A percentile compares a stretch with the other conserved stretches of the same genome.
Conservation (phyloP, 2,888 invertebrate genomes). For the Sphinx pinastri region DNA sequence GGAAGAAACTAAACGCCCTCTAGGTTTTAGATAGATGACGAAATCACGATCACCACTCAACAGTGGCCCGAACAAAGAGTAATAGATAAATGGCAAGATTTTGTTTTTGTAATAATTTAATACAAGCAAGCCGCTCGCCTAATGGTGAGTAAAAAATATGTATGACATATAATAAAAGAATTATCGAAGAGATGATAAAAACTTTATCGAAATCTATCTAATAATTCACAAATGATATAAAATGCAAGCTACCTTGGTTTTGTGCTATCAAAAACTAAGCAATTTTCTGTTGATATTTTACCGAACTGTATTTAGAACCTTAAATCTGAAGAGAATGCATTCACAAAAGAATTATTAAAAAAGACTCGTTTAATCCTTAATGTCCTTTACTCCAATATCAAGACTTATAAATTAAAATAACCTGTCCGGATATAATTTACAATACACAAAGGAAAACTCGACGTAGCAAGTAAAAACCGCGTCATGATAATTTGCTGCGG, state of each 20-base stretch:
- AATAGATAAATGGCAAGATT: background rate
- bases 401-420: background rate
- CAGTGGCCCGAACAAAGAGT: background rate
- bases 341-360: background rate
- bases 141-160: too few species aligned
- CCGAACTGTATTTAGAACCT: too few species aligned
- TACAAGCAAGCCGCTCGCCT: too few species aligned
- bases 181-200: too few species aligned
- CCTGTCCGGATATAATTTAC: background rate
- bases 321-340: too few species aligned
- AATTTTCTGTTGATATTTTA: too few species aligned
- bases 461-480: background rate
- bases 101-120: background rate
- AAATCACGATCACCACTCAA: background rate
- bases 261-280: too few species aligned
- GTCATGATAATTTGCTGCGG: background rate
- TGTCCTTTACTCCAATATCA: background rate
- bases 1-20: conserved; percentile 15
- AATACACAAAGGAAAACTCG: background rate
- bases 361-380: background rate
- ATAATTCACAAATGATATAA: too few species aligned
- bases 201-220: too few species aligned
- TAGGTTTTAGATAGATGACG: conserved; percentile 9
- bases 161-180: too few species aligned
- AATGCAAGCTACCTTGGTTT: too few species aligned